Base-by-base conservation (phyloP, 2,888 invertebrate species). In the Drosophila subquinaria region DNA sequence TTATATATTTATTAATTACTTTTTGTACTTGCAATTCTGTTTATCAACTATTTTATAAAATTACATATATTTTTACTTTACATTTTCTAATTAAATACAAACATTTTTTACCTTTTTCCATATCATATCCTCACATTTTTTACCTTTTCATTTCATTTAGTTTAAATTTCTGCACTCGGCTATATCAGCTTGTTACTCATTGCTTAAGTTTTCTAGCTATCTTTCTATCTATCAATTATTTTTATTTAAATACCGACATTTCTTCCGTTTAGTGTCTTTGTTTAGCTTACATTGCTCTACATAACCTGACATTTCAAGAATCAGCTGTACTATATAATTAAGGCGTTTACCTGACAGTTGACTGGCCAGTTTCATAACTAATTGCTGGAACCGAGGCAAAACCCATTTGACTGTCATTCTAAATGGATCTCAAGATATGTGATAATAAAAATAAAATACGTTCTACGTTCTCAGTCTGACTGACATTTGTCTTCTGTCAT, bases 371-470 rank as follows among this genome's bases (percentile, higher is more conserved):
- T 57, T 35, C n/a, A 36, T 20, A 57, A 13, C 23, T 45, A 57
- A 45, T 35, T 23, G 45, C 56, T 45, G 56, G 4, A 57, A 45
- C 6, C 15, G 6, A 45, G 11, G 1, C 17, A 10, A 33, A 48
- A 5, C 23, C 23, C 55, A 20, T 55, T 36, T 15, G 20, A 42
- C 15, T 17, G 33, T 33, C 40, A 38, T 20, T 51, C 67, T 23
- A 57, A 17, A 36, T 45, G 59, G 53, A 72, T 48, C 57, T 35
- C 13, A 43, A 43, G 51, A 17, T 38, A 52, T 50, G 38, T 20
- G 17, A 17, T 3, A 20, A 20, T 1, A 20, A 20, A 20, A 2
- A 47, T 11, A 43, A 15, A 2, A 47, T 11, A 43, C 13, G 27
- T 17, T 40, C 47, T 11, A n/a, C n/a, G n/a, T 8, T 43, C 36